Base-by-base conservation (phyloP, 2,113 vertebrate species). In the Carassius carassius region DNA sequence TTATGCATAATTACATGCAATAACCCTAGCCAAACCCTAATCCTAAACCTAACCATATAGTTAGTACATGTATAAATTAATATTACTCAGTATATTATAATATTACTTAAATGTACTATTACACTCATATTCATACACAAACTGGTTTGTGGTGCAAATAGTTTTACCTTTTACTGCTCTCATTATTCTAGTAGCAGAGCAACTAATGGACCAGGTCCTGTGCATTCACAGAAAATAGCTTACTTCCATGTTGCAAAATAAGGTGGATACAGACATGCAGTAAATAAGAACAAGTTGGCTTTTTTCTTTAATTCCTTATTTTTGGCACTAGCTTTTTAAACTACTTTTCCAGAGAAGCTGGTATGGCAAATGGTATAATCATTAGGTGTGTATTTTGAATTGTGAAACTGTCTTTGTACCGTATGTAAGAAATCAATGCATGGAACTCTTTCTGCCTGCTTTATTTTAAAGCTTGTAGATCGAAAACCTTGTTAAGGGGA, bases 251-350 rank as follows among this genome's bases (percentile, higher is more conserved):
- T 60, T 60, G 21, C 21, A 21, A 60, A 60, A 60, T n/a, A 54
- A 54, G 16, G 51, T 54, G 51, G 16, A 54, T 19, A 10, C 8
- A 25, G 2, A 49, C 25, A 37, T 2, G 54, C 29, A 72, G 49
- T 5, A 25, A 25, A 75, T 16, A 75, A 19, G 23, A 49, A 51
- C 3, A 51, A 14, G 23, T 51, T 1, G 44, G n/a, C 5, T 83
- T 83, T 47, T 70, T 47, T 75, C 44, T n/a, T 25, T 58, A 21
- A 69, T 74, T 72, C 4, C 5, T 21, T 65, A 60, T 84, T 76
- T 76, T 75, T 67, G 32, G 29, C 54, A 41, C 69, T 51, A 4
- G 25, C 63, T 37, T 11, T 67, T 32, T 19, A 56, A 80, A 65
- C 7, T 44, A 37, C 35, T 44, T 80, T 63, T 80, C 58, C 37